phyloP scores from a whole-genome alignment of 2,113 vertebrate genomes.

The Bolborhynchus lineola region DNA sequence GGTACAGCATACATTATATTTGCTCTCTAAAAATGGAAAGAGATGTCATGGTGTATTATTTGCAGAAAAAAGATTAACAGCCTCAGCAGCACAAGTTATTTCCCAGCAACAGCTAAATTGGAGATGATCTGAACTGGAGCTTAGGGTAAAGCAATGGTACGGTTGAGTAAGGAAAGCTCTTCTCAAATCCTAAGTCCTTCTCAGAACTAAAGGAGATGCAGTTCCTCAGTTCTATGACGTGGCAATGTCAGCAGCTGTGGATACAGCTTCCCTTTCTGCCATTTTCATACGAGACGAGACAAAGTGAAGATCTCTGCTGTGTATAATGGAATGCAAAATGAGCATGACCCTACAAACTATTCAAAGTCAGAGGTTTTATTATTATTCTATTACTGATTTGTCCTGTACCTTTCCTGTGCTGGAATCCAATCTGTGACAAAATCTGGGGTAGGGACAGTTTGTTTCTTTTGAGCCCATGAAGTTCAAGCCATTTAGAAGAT shows the following conservation, averaged over 20 bases:
- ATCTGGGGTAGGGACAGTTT: slow-evolving; percentile 77
- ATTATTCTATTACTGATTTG: background rate
- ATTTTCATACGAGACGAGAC: background rate
- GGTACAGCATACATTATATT: background rate
- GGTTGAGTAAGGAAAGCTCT: background rate
- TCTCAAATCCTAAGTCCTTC: background rate
- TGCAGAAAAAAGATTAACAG: background rate
- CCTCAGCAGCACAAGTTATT: background rate
- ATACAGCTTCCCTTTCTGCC: background rate
- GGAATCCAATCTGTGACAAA: slow-evolving; percentile 79
- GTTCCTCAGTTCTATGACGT: background rate
- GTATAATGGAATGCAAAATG: background rate
- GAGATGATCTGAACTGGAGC: background rate
- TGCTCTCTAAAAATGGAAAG: background rate
- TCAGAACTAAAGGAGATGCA: background rate
- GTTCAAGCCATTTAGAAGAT: slow-evolving; percentile 77
- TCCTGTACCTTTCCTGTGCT: slow-evolving; percentile 75
- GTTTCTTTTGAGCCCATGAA: slow-evolving; percentile 77
- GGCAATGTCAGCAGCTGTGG: background rate
- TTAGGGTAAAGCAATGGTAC: background rate
- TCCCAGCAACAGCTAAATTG: background rate
- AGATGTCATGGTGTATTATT: background rate
- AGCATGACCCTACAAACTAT: background rate
- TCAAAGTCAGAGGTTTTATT: background rate
- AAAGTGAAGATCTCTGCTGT: background rate